A percentile compares a stretch with the other conserved stretches of the same genome.
These are phyloP conservation scores for Prenolepis imparis DNA, from an alignment of 2,888 invertebrate species.

Conservation along the genomic window DNA sequence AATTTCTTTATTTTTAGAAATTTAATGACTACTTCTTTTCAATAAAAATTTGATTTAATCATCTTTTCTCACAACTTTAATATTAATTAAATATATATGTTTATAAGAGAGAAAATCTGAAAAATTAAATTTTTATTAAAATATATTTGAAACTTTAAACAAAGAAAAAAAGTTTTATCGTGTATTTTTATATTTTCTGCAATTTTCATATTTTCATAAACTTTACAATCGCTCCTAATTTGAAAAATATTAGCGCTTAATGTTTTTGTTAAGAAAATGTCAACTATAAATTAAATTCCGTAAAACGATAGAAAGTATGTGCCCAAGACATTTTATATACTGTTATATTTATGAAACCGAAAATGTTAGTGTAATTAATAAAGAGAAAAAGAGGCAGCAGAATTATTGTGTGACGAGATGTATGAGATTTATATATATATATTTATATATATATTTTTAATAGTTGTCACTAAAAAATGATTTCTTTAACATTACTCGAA, in stretches of 20 bases:
- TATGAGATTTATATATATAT: background rate
- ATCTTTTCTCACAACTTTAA: background rate
- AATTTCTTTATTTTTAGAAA: background rate
- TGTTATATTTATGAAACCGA: slow-evolving; percentile 6
- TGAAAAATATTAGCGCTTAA: background rate
- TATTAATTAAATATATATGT: slow-evolving; percentile 4
- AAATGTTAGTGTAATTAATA: background rate
- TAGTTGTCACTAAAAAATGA: background rate
- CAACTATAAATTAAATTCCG: background rate
- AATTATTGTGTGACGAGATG: background rate
- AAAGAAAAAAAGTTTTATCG: background rate
- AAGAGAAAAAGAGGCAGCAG: background rate
- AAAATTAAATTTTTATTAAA: background rate
- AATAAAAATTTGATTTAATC: background rate
- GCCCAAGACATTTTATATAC: background rate
- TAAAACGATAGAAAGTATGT: background rate
- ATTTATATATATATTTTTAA: background rate
- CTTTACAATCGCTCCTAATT: background rate
- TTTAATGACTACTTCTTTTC: background rate
- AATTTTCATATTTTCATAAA: background rate
- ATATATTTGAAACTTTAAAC: background rate
- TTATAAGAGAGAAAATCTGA: background rate
- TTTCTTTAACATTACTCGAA: background rate
- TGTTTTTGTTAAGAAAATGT: background rate
- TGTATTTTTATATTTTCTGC: background rate